These are phyloP conservation scores for Hetaerina americana DNA, from an alignment of 1,140 invertebrate species.

Conservation along the genomic window DNA sequence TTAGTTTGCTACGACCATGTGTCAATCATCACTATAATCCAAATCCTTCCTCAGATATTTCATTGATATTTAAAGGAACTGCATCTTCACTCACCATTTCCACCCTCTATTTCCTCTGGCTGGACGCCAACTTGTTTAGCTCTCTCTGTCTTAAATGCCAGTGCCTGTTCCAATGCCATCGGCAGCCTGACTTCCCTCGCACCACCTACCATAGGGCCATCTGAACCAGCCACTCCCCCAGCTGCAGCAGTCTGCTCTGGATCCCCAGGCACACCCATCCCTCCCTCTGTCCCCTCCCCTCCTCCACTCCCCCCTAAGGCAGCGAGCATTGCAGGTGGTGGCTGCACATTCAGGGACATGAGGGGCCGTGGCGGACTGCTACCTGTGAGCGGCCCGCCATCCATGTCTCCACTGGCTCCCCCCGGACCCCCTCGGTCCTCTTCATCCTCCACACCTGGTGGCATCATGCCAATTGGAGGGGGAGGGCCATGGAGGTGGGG, in stretches of 20 bases:
- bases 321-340: slow-evolving; percentile 22
- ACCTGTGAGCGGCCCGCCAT: neutral
- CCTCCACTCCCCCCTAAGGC: slow-evolving; percentile 17
- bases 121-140: slow-evolving; percentile 59
- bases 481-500: neutral
- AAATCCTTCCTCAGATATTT: too few relatives aligned
- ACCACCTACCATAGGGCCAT: slow-evolving; percentile 32
- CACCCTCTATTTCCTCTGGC: slow-evolving; percentile 26
- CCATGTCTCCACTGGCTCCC: neutral
- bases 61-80: too few relatives aligned
- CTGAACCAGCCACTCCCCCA: slow-evolving; percentile 13
- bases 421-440: neutral
- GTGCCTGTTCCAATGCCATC: slow-evolving; percentile 72
- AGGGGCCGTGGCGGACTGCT: neutral
- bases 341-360: slow-evolving; percentile 9
- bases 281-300: slow-evolving; percentile 15
- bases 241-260: slow-evolving; percentile 12
- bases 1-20: too few relatives aligned
- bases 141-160: slow-evolving; percentile 74
- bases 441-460: neutral
- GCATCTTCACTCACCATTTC: neutral
- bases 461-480: neutral
- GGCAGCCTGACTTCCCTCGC: slow-evolving; percentile 50
- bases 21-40: too few relatives aligned
- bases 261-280: slow-evolving; percentile 8